A percentile compares a stretch with the other conserved stretches of the same genome.
Evolutionary conservation across 2,888 invertebrate species (phyloP).

Genomic region (Osmoderma eremita): DNA sequence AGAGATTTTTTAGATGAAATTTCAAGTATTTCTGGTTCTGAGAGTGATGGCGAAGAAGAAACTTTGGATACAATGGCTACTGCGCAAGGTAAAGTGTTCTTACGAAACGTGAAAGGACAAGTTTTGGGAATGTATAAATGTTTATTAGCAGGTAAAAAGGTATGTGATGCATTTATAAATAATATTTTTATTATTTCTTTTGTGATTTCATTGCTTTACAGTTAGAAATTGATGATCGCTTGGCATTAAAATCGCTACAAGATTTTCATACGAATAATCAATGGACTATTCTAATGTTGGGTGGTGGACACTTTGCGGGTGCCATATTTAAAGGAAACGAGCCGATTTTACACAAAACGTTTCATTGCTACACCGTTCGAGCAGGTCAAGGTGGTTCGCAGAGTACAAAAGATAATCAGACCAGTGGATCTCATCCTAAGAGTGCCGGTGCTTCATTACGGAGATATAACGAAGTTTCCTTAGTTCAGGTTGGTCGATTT

Average conservation of each 20-base stretch:
- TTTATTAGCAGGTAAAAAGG: slow-evolving; percentile 78
- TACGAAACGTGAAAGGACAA: slow-evolving; percentile 73
- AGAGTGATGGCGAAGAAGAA: slow-evolving; percentile 61
- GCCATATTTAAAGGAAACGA: slow-evolving; percentile 71
- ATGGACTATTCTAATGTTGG: slow-evolving; percentile 84
- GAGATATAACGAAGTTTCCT: slow-evolving; percentile 81
- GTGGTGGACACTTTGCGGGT: slow-evolving; percentile 86
- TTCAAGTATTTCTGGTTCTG: slow-evolving; percentile 75
- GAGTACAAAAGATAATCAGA: slow-evolving; percentile 71
- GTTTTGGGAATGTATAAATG: slow-evolving; percentile 81
- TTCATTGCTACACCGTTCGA: slow-evolving; percentile 85
- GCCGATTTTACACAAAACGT: slow-evolving; percentile 78
- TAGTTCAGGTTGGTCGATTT: slow-evolving; percentile 75
- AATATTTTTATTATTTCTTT: neutral
- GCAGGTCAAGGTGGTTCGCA: slow-evolving; percentile 87
- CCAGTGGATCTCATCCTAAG: slow-evolving; percentile 71
- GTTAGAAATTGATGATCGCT: slow-evolving; percentile 50
- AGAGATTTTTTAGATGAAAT: slow-evolving; percentile 66
- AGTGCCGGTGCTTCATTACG: slow-evolving; percentile 85
- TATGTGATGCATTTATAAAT: slow-evolving; percentile 53
- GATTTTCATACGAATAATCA: slow-evolving; percentile 54
- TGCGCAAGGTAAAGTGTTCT: slow-evolving; percentile 78
- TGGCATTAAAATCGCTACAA: slow-evolving; percentile 55
- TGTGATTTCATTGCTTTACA: slow-evolving; percentile 39
- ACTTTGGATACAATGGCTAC: slow-evolving; percentile 56